These are phyloP conservation scores for Discoglossus pictus DNA, from an alignment of 2,797 vertebrate species.

Conservation along the genomic window DNA sequence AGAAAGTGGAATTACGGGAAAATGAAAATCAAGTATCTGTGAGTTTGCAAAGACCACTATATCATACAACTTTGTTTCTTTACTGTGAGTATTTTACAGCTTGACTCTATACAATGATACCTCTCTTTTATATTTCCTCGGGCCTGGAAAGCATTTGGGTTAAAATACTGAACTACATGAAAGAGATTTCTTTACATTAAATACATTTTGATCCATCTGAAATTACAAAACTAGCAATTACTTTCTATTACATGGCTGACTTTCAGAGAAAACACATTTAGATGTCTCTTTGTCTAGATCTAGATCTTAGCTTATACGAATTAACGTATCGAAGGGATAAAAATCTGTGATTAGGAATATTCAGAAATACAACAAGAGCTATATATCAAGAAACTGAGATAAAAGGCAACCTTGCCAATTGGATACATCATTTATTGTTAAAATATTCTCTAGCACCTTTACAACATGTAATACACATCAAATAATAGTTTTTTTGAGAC, in stretches of 20 bases:
- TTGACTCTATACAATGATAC: too few species aligned
- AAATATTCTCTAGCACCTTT: constrained; percentile 1
- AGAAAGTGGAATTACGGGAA: too few species aligned
- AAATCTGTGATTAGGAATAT: constrained; percentile 43
- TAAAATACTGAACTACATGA: background rate
- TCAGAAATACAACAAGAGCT: constrained; percentile 18
- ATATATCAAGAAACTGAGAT: constrained; percentile 28
- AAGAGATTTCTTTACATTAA: constrained; percentile 45
- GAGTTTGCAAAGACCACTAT: too few species aligned
- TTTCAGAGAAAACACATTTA: constrained; percentile 81
- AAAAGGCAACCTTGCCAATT: constrained; percentile 19
- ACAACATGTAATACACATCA: constrained; percentile 3
- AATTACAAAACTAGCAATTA: constrained; percentile 67
- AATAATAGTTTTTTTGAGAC: constrained; percentile 10
- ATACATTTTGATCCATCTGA: constrained; percentile 73
- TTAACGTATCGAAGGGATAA: constrained; percentile 71
- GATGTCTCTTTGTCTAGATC: constrained; percentile 82
- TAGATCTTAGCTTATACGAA: constrained; percentile 75
- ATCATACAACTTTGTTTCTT: too few species aligned
- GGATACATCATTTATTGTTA: constrained; percentile 20
- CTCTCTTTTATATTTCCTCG: too few species aligned
- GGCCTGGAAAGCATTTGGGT: background rate
- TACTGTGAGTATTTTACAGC: too few species aligned
- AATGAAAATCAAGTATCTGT: too few species aligned
- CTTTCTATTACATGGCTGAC: constrained; percentile 71